Conservation (phyloP, 2,113 vertebrate genomes). For the Alces alces region DNA sequence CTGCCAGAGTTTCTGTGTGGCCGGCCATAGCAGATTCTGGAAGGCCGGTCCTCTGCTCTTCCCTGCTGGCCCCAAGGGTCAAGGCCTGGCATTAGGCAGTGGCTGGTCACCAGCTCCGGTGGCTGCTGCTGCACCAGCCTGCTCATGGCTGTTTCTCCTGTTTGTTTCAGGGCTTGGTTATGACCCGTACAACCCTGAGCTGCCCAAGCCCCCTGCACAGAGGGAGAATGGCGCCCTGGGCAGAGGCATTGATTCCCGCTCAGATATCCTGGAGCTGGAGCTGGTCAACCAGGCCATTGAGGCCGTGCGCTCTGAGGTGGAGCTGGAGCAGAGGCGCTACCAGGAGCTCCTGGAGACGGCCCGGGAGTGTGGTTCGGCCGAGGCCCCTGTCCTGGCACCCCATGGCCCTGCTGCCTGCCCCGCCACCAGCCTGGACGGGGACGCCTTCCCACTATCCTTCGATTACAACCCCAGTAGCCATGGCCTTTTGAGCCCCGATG, state of each 20-base stretch:
- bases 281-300: conserved; percentile 95
- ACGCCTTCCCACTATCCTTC: conserved; percentile 71
- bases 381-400: conserved; percentile 65
- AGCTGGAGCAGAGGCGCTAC: conserved; percentile 92
- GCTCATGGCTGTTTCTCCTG: neutral
- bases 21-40: neutral
- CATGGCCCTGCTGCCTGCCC: neutral
- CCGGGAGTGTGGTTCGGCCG: conserved; percentile 74
- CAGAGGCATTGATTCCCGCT: conserved; percentile 70
- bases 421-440: conserved; percentile 48
- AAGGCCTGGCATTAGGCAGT: neutral
- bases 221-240: conserved; percentile 75
- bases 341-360: conserved; percentile 85
- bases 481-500: conserved; percentile 74
- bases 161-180: conserved; percentile 86
- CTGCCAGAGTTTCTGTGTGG: fast-evolving
- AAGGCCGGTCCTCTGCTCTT: neutral
- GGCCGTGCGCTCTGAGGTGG: conserved; percentile 91
- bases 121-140: fast-evolving
- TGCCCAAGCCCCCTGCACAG: conserved; percentile 81
- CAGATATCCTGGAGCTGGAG: conserved; percentile 88
- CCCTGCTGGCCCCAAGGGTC: neutral
- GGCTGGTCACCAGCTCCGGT: fast-evolving
- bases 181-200: conserved; percentile 94
- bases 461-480: conserved; percentile 86